Evolutionary conservation across 2,113 vertebrate genomes (phyloP), one percentile per base, ranked within the genome.

Genomic region (Crotalus helleri): DNA sequence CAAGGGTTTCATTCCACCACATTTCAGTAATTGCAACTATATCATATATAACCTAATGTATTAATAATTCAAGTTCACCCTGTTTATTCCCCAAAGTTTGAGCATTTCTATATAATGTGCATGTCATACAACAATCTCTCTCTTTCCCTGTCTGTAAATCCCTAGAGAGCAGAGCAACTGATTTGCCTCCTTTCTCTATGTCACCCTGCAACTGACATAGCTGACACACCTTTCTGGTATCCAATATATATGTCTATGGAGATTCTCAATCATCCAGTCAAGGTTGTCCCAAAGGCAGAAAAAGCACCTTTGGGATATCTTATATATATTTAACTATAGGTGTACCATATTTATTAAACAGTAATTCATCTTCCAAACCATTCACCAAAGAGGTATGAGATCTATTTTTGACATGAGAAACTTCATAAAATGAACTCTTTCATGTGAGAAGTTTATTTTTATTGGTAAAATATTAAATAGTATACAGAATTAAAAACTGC

Each of bases 381-480:
- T 91, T 19, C 87, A 93, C 88, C n/a, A 74, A 92, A 90, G 90
- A 94, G 59, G 69, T 55, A 54, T 7, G 10, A 87, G 85, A 58
- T 87, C 94, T 74, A 96, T 54, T 96, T 94, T 51, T 58, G 90
- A 90, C 92, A 95, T 93, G 96, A 97, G 95, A 97, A 97, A 97
- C 93, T 92, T 96, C 97, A 95, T 97, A 93, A 97, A 95, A 96
- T 96, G 97, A 97, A 94, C 85, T 90, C 95, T 96, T 97, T 98
- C 69, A 24, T 97, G 96, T 97, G 97, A 98, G 97, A 98, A 98
- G 97, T 98, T 98, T 98, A 98, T 97, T 98, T 97, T 98, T 98
- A 98, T 98, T 98, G 97, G 97, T 98, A 98, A 98, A 98, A 98
- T 98, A 98, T 98, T 98, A 98, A 98, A 98, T 98, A 98, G 98